Evolutionary conservation across 2,113 vertebrate genomes (phyloP).

Genomic region (Ageneiosus marmoratus): DNA sequence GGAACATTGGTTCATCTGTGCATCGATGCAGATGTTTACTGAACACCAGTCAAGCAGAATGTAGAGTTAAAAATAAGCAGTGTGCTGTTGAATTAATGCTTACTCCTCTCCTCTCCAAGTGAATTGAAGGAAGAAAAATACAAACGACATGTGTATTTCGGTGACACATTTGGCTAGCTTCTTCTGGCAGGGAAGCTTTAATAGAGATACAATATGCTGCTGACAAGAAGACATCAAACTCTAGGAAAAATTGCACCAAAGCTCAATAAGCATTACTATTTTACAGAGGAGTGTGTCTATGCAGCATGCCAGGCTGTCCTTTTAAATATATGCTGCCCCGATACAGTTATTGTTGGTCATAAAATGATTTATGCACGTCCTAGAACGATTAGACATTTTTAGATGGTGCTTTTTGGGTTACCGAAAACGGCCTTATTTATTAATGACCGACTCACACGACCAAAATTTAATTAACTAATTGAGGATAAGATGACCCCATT

Average conservation of each 20-base stretch:
- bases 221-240: too few relatives aligned
- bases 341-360: constrained; percentile 12
- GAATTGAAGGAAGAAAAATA: constrained; percentile 6
- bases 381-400: constrained; percentile 27
- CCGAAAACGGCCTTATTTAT: constrained; percentile 43
- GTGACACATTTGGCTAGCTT: constrained; percentile 33
- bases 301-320: not conserved
- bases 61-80: too few relatives aligned
- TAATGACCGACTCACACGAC: constrained; percentile 23
- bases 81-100: constrained; percentile 9
- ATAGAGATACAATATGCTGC: constrained; percentile 44
- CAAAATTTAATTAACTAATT: constrained; percentile 41
- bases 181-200: constrained; percentile 22
- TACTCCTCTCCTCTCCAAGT: not conserved
- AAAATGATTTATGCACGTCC: constrained; percentile 39
- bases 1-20: constrained; percentile 39
- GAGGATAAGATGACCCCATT: constrained; percentile 30
- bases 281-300: not conserved
- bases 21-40: constrained; percentile 32
- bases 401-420: not conserved
- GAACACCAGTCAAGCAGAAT: constrained; percentile 18
- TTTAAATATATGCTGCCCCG: constrained; percentile 14
- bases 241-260: constrained; percentile 17
- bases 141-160: constrained; percentile 1
- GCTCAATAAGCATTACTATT: constrained; percentile 17